These are phyloP conservation scores for Diachrysia chrysitis DNA, from an alignment of 2,888 invertebrate genomes.

Conservation along the genomic window DNA sequence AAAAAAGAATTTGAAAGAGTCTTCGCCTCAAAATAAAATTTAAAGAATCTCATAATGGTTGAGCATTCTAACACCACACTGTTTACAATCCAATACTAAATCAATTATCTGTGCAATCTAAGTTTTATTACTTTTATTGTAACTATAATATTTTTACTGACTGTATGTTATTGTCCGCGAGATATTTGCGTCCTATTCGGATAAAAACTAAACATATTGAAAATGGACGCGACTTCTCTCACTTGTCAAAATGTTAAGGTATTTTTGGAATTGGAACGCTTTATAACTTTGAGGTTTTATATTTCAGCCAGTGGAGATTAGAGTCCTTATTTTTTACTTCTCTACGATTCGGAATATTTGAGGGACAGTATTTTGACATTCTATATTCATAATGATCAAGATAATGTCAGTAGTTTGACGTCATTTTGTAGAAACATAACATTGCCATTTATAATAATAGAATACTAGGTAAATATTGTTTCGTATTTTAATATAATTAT, in stretches of 20 bases:
- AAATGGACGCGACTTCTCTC: neutral
- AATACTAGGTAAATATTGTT: too few relatives aligned
- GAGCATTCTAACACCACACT: conserved; percentile 44
- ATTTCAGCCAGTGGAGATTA: neutral
- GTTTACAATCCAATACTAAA: conserved; percentile 52
- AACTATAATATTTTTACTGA: conserved; percentile 48
- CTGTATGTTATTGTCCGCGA: conserved; percentile 41
- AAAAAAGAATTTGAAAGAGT: neutral
- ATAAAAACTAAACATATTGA: conserved; percentile 3
- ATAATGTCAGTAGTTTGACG: neutral
- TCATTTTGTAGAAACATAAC: neutral
- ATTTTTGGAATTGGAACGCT: conserved; percentile 6
- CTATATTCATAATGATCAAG: neutral
- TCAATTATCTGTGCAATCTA: conserved; percentile 59
- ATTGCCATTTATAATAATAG: neutral
- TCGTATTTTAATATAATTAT: too few relatives aligned
- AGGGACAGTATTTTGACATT: neutral
- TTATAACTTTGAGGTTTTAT: neutral
- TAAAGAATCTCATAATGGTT: conserved; percentile 39
- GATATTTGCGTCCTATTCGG: conserved; percentile 45
- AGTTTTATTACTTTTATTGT: conserved; percentile 53
- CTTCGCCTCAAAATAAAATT: conserved; percentile 22
- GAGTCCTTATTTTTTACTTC: neutral
- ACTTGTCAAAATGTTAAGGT: conserved; percentile 5
- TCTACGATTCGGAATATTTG: neutral